Evolutionary conservation across 2,797 vertebrate species (phyloP).

Genomic region (Anabacerthia variegaticeps): DNA sequence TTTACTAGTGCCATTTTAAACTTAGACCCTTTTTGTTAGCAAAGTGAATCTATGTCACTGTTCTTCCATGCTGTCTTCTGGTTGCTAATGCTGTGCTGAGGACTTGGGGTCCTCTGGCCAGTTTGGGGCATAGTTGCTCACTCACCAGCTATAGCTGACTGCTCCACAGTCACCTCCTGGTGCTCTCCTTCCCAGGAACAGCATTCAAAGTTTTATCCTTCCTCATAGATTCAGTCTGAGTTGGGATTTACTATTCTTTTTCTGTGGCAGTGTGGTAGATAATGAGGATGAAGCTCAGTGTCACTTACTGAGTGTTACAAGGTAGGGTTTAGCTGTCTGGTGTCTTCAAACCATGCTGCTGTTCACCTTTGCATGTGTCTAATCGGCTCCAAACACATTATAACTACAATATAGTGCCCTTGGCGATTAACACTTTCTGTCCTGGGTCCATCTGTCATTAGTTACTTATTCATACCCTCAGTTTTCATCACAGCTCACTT

Average conservation of each 20-base stretch:
- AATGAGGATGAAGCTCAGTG: background rate
- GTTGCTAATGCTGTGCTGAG: fast-evolving
- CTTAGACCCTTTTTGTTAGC: background rate
- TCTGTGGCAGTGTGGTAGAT: background rate
- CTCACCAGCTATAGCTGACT: fast-evolving
- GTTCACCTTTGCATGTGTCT: fast-evolving
- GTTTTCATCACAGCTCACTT: fast-evolving
- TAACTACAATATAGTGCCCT: background rate
- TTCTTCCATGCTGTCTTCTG: background rate
- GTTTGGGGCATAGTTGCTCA: fast-evolving
- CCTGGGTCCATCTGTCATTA: background rate
- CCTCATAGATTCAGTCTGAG: background rate
- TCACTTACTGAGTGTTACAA: fast-evolving
- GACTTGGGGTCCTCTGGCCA: background rate
- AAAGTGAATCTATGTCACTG: background rate
- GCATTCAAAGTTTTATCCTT: background rate
- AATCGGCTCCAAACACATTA: fast-evolving
- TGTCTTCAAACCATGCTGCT: fast-evolving
- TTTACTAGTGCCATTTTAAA: background rate
- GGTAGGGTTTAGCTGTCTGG: background rate
- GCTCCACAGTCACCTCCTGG: background rate
- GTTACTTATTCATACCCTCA: background rate
- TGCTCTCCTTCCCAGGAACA: background rate
- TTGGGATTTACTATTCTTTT: background rate
- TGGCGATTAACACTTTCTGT: background rate